Base-by-base conservation (phyloP, 2,797 vertebrate species). In the Tenualosa thibaudeaui region DNA sequence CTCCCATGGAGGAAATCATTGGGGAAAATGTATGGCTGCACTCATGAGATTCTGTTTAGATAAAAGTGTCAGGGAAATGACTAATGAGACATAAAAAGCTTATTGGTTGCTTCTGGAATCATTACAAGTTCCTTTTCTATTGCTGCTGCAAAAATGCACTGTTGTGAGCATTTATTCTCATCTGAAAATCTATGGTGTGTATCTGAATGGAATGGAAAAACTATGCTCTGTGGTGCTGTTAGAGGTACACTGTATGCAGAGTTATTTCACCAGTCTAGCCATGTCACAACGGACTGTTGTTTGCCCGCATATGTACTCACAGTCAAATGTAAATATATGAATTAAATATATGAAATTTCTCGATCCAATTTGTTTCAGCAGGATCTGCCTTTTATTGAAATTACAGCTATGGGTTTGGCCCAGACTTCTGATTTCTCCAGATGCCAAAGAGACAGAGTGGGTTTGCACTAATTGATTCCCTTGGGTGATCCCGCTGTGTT, bases 1-100 rank as follows among this genome's bases (percentile, higher is more conserved):
- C 0, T 78, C 71, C 71, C 17, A 78, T 46, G 37, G 40, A 78
- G 71, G 6, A 78, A 40, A 46, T 46, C 46, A 5, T 46, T 17
- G 31, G 15, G 19, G 37, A 46, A 19, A 78, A 78, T 46, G 37
- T 78, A 78, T 78, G 71, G 19, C 71, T 43, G 15, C 12, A 78
- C 40, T 78, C 71, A 4, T 22, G 71, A 78, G 71, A 78, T 78
- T 78, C 37, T 15, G 68, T 43, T 71, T 37, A 78, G 71, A 78
- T 78, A 46, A 46, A 78, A 78, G 71, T 19, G 71, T 5, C 37
- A 17, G 37, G 17, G 43, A 78, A 78, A 78, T 43, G 71, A 71
- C 31, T 40, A 13, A 40, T 78, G 71, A 46, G 37, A n/a, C 10
- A 46, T 46, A 78, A 46, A 78, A 78, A 78, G 15, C 19, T 46